Evolutionary conservation across 2,888 invertebrate genomes (phyloP), one percentile per base, ranked within the genome.

Genomic region (Phyllotreta striolata): DNA sequence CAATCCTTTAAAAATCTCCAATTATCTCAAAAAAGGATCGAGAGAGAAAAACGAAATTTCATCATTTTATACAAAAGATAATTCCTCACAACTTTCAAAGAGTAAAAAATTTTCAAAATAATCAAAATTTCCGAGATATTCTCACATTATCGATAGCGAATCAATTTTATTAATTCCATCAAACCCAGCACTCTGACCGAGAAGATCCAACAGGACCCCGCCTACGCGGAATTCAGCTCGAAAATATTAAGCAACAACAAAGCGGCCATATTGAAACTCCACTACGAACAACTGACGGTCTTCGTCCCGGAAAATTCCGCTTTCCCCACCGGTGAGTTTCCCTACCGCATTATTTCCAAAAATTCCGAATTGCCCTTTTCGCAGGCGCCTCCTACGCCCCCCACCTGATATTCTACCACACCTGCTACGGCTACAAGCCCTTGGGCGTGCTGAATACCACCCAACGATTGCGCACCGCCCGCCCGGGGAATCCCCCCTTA

Each of bases 251-350:
- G 89, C 72, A 85, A 87, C 67, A 91, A 90, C 81, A 84, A 85
- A 56, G 68, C 68, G 1, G 91, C 90, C 14, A 91, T 89, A 77
- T 85, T 86, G 24, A 89, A 89, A 41, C 83, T 95, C 24, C 84
- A 88, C 73, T 86, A 88, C 77, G 86, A 91, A 66, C 87, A 89
- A 76, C 86, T 92, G 77, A 95, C 95, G 6, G 83, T 95, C 66
- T 95, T 95, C 77, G 93, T 92, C 64, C 94, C 95, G 7, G 92
- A 91, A 69, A 93, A 95, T 82, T 86, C 87, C 72, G 94, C 94
- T 57, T 92, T 95, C 82, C 88, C 24, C 1, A 1, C 24, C 4
- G 24, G 24, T 24, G 24, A 24, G 24, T 4, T 3, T 24, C 2
- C 24, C 1, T 4, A 24, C 2, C 24, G 4, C 24, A 24, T 4